Evolutionary conservation across 2,797 vertebrate species (phyloP), one percentile per base, ranked within the genome.

Genomic region (Tragopan temminckii): DNA sequence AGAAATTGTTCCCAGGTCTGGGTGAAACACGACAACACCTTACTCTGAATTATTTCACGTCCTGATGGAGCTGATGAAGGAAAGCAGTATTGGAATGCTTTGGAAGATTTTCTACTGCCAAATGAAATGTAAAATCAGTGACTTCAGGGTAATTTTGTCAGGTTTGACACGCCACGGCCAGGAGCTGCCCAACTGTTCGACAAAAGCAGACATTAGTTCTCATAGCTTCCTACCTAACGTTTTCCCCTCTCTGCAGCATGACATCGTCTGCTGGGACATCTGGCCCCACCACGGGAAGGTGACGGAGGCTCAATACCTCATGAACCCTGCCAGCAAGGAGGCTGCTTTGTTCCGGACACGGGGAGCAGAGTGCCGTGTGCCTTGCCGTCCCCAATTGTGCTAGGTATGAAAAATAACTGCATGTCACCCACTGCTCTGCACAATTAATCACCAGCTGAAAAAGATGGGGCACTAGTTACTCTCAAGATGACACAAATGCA

Each of bases 201-300:
- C 92, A 97, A 96, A 97, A 95, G 46, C 69, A 29, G 21, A 77
- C 53, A 95, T 95, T 93, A 97, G 94, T 72, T 94, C 59, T 78
- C 89, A 58, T 79, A 84, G 91, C 72, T 84, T 85, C 94, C 78
- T 62, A 61, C 58, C 70, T 82, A 13, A 4, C 85, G 85, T 86
- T 91, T 76, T 85, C 8, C 62, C 67, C 68, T 91, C 84, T 80
- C 31, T 19, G 16, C 77, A 93, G 90, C 87, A 87, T 86, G 88
- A 45, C 64, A 36, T 82, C 91, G 81, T 20, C 13, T 67, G 13
- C 45, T 63, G 83, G 92, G 95, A 95, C 97, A 97, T 91, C 97
- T 97, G 96, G 95, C 94, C 93, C 92, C 94, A 88, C 78, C 27
- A 95, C 79, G 89, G 96, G 96, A 77, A 90, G 80, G 90, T 82